A percentile compares a stretch with the other conserved stretches of the same genome.
Conservation (phyloP, 2,113 vertebrate genomes). For the Gallinago jamesoni region DNA sequence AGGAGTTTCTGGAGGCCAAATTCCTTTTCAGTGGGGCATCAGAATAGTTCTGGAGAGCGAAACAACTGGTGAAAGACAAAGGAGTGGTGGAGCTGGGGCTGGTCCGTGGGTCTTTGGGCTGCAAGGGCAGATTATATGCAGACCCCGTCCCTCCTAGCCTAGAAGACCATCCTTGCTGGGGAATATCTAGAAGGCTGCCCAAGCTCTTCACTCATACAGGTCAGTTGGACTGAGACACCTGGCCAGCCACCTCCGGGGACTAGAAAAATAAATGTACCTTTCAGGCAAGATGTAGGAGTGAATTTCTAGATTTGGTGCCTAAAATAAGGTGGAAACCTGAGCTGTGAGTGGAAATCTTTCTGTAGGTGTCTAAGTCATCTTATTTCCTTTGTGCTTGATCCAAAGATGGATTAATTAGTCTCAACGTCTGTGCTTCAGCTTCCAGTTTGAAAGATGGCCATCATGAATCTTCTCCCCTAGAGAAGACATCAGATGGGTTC, state of each 20-base stretch:
- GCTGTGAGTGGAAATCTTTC: neutral
- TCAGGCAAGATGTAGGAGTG: neutral
- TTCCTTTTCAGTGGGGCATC: neutral
- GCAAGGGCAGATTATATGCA: neutral
- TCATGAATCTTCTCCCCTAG: neutral
- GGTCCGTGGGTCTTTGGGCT: neutral
- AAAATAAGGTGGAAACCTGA: neutral
- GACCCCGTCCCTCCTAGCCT: neutral
- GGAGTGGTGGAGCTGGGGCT: neutral
- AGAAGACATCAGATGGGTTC: neutral
- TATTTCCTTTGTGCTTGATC: neutral
- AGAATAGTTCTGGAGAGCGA: neutral
- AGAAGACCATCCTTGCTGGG: neutral
- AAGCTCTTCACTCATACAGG: neutral
- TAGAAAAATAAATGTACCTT: neutral
- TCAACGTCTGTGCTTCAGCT: neutral
- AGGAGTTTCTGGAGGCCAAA: neutral
- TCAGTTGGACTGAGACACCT: neutral
- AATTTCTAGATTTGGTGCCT: neutral
- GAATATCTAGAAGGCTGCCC: neutral
- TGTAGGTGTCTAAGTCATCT: neutral
- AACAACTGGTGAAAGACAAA: neutral
- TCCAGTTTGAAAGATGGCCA: neutral
- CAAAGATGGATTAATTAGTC: neutral
- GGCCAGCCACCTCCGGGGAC: neutral